Evolutionary conservation across 2,113 vertebrate genomes (phyloP).

Genomic region (Neolamprologus ventralis): DNA sequence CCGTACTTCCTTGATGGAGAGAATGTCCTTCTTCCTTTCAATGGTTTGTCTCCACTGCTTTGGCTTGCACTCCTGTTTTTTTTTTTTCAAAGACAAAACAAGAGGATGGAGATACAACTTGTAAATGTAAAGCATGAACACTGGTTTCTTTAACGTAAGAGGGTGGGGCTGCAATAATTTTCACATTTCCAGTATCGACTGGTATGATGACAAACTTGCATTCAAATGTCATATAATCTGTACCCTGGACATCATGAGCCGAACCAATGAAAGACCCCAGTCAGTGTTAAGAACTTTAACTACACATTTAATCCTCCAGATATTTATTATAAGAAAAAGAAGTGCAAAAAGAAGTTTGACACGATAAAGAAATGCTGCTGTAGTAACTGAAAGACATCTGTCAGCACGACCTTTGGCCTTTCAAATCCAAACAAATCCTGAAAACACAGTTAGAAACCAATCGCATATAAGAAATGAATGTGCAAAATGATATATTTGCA

Average conservation of each 20-base stretch:
- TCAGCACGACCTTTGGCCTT: rapidly evolving
- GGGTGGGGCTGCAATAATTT: background rate
- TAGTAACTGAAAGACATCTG: background rate
- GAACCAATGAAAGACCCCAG: background rate
- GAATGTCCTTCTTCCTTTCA: slow-evolving; percentile 79
- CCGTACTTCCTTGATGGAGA: slow-evolving; percentile 88
- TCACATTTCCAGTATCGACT: background rate
- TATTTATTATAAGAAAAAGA: background rate
- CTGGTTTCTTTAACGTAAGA: background rate
- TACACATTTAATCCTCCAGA: background rate
- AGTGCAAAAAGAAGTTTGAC: background rate
- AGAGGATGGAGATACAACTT: background rate
- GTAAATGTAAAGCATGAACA: background rate
- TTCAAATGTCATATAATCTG: background rate
- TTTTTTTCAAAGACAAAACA: background rate
- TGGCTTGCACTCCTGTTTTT: slow-evolving; percentile 84
- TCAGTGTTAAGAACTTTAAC: background rate
- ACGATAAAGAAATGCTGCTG: background rate
- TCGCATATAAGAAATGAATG: background rate
- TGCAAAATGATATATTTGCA: background rate
- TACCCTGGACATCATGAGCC: background rate
- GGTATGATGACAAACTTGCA: background rate
- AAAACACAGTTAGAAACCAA: background rate
- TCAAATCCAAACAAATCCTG: background rate
- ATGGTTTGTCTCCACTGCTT: slow-evolving; percentile 89